A percentile compares a stretch with the other conserved stretches of the same genome.
Evolutionary conservation across 2,113 vertebrate species (phyloP).

Genomic region (Meles meles): DNA sequence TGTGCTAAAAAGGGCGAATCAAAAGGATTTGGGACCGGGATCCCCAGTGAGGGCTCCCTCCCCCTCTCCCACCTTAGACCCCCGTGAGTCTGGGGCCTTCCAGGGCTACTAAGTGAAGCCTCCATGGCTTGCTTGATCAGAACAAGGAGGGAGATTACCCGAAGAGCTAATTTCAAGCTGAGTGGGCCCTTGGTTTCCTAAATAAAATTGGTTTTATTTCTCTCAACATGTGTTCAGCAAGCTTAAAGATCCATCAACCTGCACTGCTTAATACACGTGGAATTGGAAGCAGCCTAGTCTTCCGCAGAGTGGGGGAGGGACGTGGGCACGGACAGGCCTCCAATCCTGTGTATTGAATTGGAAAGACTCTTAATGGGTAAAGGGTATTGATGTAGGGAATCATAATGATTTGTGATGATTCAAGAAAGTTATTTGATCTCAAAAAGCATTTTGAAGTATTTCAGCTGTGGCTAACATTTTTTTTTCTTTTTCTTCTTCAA

Average conservation of each 20-base stretch:
- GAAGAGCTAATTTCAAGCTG: slow-evolving; percentile 88
- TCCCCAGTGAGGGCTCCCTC: slow-evolving; percentile 21
- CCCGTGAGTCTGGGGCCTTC: neutral
- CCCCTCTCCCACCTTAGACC: neutral
- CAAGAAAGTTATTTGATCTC: slow-evolving; percentile 83
- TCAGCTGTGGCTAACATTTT: neutral
- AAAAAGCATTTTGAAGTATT: slow-evolving; percentile 78
- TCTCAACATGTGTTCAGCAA: slow-evolving; percentile 90
- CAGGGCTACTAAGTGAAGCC: neutral
- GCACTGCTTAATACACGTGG: slow-evolving; percentile 81
- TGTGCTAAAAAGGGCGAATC: slow-evolving; percentile 31
- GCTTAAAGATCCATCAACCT: slow-evolving; percentile 91
- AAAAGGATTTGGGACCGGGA: neutral
- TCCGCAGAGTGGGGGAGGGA: slow-evolving; percentile 69
- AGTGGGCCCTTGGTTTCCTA: slow-evolving; percentile 88
- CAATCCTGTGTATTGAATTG: slow-evolving; percentile 91
- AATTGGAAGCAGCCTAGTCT: slow-evolving; percentile 80
- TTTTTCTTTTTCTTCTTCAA: neutral
- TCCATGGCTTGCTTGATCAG: neutral
- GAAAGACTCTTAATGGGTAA: slow-evolving; percentile 91
- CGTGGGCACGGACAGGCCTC: slow-evolving; percentile 66
- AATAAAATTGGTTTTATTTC: slow-evolving; percentile 95
- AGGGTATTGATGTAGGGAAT: slow-evolving; percentile 85
- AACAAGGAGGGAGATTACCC: slow-evolving; percentile 84
- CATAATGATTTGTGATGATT: slow-evolving; percentile 84